These are phyloP conservation scores for Formica aserva DNA, from an alignment of 2,888 invertebrate species.

Conservation along the genomic window DNA sequence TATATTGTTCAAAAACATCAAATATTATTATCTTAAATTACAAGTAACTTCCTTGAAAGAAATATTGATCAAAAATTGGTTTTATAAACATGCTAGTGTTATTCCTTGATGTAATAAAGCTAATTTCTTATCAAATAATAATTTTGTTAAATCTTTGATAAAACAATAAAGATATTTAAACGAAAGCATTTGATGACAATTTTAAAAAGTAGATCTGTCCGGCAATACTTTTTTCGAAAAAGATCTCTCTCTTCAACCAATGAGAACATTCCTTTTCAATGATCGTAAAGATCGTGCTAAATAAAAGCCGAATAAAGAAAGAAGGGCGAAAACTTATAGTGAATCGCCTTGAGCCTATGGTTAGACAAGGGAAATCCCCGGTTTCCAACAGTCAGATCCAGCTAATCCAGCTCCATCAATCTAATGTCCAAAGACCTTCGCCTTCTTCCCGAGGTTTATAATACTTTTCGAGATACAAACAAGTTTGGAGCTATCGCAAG, in stretches of 20 bases:
- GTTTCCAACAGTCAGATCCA: conserved; percentile 76
- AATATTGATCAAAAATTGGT: background rate
- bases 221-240: background rate
- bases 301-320: conserved; percentile 62
- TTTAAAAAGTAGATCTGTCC: background rate
- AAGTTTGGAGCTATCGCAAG: background rate
- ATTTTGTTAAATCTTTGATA: conserved; percentile 7
- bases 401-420: conserved; percentile 84
- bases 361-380: conserved; percentile 77
- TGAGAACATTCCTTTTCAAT: conserved; percentile 67
- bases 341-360: conserved; percentile 73
- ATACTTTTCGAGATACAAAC: conserved; percentile 59
- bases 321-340: conserved; percentile 71
- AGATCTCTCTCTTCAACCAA: background rate
- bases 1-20: background rate
- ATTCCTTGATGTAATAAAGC: background rate
- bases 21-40: background rate
- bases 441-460: conserved; percentile 62
- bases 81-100: background rate
- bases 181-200: conserved; percentile 12
- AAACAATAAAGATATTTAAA: background rate
- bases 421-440: conserved; percentile 76
- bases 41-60: background rate
- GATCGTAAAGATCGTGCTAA: conserved; percentile 59
- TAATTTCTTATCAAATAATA: background rate